phyloP scores from a whole-genome alignment of 2,797 vertebrate species.

The Acropternis orthonyx region DNA sequence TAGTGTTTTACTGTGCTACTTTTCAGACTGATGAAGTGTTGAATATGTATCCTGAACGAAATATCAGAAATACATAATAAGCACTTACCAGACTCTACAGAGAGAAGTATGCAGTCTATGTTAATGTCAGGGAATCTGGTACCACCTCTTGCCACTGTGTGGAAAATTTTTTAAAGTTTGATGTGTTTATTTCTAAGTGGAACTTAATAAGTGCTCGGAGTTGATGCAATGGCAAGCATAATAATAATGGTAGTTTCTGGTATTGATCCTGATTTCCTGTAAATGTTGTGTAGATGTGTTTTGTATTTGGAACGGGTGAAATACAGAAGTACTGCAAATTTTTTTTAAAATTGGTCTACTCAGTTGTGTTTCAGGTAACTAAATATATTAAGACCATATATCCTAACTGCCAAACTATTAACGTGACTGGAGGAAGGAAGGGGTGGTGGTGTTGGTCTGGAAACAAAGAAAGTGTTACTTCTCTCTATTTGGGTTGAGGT shows the following conservation, averaged over 20 bases:
- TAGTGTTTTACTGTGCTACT: not conserved
- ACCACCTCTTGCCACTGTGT: not conserved
- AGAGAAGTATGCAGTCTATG: not conserved
- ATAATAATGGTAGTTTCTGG: not conserved
- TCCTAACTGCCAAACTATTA: not conserved
- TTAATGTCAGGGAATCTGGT: not conserved
- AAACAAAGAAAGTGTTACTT: not conserved
- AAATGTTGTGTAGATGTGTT: not conserved
- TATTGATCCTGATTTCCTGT: not conserved
- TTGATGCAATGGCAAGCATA: not conserved
- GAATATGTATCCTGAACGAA: not conserved
- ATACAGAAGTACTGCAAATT: not conserved
- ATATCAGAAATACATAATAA: not conserved
- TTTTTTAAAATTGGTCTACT: not conserved
- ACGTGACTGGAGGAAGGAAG: not conserved
- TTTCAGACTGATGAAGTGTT: not conserved
- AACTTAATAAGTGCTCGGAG: not conserved
- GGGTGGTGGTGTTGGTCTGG: fast-evolving
- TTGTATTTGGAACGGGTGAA: not conserved
- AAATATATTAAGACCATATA: not conserved
- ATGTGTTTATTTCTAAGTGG: not conserved
- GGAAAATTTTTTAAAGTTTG: not conserved
- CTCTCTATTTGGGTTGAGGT: not conserved
- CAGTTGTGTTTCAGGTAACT: not conserved
- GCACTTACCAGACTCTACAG: not conserved